These are phyloP conservation scores for Drosophila truncata DNA, from an alignment of 1,140 invertebrate species.

Conservation along the genomic window DNA sequence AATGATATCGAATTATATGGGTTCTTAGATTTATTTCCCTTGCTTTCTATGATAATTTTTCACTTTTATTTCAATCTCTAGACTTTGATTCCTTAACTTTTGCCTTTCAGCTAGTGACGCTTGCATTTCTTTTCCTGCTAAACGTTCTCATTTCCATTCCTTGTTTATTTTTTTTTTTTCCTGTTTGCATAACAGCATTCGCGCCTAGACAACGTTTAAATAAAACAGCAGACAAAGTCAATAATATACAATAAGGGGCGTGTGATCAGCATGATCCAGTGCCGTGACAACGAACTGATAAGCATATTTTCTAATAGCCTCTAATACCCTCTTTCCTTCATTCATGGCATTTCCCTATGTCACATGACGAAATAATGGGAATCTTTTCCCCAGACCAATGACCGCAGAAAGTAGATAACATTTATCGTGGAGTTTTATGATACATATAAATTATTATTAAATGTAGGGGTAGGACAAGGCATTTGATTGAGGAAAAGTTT, in stretches of 20 bases:
- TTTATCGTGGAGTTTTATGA: background rate
- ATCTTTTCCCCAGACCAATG: background rate
- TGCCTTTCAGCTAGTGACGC: background rate
- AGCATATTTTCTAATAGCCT: constrained; percentile 19
- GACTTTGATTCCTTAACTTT: background rate
- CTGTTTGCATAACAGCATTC: constrained; percentile 54
- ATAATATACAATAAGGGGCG: constrained; percentile 37
- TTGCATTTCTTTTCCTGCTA: background rate
- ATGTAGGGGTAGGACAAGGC: background rate
- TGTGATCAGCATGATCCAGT: constrained; percentile 64
- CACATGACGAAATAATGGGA: constrained; percentile 43
- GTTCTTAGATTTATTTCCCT: background rate
- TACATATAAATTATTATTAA: background rate
- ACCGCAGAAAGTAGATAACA: constrained; percentile 1
- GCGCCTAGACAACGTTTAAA: constrained; percentile 17
- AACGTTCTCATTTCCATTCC: background rate
- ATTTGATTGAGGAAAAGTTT: background rate
- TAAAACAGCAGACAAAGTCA: constrained; percentile 13
- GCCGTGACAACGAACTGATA: constrained; percentile 63
- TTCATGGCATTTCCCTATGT: constrained; percentile 19
- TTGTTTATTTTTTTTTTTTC: background rate
- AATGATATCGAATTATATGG: background rate
- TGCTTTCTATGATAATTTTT: too few relatives aligned
- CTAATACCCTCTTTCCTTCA: background rate
- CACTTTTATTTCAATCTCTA: background rate